phyloP scores from a whole-genome alignment of 2,888 invertebrate species.

The Zelleria hepariella region DNA sequence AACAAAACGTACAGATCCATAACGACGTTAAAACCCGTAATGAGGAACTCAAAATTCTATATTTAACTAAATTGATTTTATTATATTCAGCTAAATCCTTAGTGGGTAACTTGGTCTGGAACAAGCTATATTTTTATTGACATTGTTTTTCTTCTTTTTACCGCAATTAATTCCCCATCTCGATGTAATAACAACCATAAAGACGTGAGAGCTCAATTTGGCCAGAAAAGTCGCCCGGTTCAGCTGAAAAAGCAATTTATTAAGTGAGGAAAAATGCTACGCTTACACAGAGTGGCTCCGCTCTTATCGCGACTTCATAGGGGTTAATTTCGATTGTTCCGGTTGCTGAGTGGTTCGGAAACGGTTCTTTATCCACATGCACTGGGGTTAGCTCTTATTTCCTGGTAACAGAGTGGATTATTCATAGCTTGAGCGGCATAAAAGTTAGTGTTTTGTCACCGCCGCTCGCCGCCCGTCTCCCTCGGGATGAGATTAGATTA shows the following conservation, averaged over 20 bases:
- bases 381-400: background rate
- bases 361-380: background rate
- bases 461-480: slow-evolving; percentile 11
- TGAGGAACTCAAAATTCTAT: no score
- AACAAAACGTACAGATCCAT: no score
- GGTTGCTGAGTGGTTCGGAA: background rate
- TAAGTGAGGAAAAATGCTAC: slow-evolving; percentile 11
- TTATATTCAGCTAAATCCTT: no score
- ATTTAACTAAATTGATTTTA: no score
- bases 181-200: slow-evolving; percentile 9
- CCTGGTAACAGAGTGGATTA: background rate
- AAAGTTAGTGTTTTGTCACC: background rate
- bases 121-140: background rate
- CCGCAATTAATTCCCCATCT: slow-evolving; percentile 9
- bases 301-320: background rate
- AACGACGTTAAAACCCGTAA: no score
- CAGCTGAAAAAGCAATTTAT: slow-evolving; percentile 22
- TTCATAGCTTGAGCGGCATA: background rate
- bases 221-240: slow-evolving; percentile 17
- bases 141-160: background rate
- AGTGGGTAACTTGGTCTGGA: background rate
- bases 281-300: background rate
- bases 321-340: background rate
- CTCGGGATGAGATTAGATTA: slow-evolving; percentile 48
- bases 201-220: slow-evolving; percentile 16